Evolutionary conservation across 2,888 invertebrate species (phyloP), one percentile per base, ranked within the genome.

Genomic region (Pollenia amentaria): DNA sequence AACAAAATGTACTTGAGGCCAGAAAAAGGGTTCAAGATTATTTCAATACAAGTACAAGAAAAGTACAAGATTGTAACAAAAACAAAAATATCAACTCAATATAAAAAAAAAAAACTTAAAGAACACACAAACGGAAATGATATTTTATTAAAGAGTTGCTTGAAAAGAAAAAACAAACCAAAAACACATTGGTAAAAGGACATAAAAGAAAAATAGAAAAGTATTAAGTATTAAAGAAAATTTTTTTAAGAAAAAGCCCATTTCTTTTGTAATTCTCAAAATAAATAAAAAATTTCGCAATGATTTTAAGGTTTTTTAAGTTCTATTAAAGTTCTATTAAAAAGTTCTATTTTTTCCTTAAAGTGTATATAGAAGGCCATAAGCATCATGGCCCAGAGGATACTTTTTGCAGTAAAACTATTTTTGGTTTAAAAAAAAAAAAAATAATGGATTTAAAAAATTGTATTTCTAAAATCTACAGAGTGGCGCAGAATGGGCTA

Each of bases 1-100:
- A 73, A 73, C 12, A 60, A 60, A 53, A 70, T 60, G 51, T 65
- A 73, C 73, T 79, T 77, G 72, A 42, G 51, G 60, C 51, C 8
- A 12, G 40, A 60, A 78, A 79, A 78, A 53, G 60, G 60, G 72
- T 84, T 84, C 72, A 84, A 84, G 78, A 53, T 79, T 82, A 84
- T 84, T 65, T 73, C 78, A 84, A 79, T 79, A 79, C 11, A 21
- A 67, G 55, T 12, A 48, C 42, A 77, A 48, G 40, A 57, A 67
- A 78, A 60, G 38, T 69, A 46, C 60, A 82, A 76, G 75, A 82
- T 75, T 67, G 48, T 38, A 60, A 29, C 21, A 51, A 53, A 42
- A 57, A 16, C 3, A 42, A 42, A 65, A 40, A 4, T 2, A 12
- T 4, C 40, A 21, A 55, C 53, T 3, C 10, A 53, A 51, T 16